Evolutionary conservation across 2,888 invertebrate genomes (phyloP).

Genomic region (Phaonia tiefii): DNA sequence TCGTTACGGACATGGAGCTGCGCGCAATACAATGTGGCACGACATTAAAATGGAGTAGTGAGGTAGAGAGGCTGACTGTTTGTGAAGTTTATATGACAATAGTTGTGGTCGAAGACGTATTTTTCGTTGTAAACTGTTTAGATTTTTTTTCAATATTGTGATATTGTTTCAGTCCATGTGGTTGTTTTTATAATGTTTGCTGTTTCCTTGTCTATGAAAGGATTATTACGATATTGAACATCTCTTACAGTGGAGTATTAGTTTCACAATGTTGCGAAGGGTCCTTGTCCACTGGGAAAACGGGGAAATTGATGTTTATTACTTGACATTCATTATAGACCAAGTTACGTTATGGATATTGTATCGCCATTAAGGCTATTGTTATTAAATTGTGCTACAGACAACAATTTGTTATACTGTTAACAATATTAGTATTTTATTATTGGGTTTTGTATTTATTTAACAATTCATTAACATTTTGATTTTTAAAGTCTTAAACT

Average conservation of each 20-base stretch:
- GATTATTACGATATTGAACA: slow-evolving; percentile 35
- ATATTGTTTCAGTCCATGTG: slow-evolving; percentile 11
- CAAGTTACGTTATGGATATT: neutral
- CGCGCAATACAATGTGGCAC: no score
- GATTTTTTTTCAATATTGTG: neutral
- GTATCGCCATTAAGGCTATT: neutral
- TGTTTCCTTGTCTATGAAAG: slow-evolving; percentile 1
- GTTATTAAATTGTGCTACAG: neutral
- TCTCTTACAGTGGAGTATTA: slow-evolving; percentile 23
- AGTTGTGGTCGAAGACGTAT: slow-evolving; percentile 25
- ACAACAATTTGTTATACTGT: no score
- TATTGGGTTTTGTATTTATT: no score
- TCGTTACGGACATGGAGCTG: neutral
- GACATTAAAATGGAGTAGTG: neutral
- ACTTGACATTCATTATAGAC: slow-evolving; percentile 19
- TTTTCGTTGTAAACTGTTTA: slow-evolving; percentile 13
- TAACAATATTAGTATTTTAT: no score
- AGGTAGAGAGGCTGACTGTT: neutral
- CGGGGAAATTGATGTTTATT: slow-evolving; percentile 23
- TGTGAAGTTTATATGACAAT: slow-evolving; percentile 29
- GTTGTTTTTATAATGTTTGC: slow-evolving; percentile 4
- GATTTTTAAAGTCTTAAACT: no score
- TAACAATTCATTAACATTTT: no score
- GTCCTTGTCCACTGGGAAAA: neutral
- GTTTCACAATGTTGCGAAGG: slow-evolving; percentile 22